Base-by-base conservation (phyloP, 2,888 invertebrate genomes). In the Drosophila anceps region DNA sequence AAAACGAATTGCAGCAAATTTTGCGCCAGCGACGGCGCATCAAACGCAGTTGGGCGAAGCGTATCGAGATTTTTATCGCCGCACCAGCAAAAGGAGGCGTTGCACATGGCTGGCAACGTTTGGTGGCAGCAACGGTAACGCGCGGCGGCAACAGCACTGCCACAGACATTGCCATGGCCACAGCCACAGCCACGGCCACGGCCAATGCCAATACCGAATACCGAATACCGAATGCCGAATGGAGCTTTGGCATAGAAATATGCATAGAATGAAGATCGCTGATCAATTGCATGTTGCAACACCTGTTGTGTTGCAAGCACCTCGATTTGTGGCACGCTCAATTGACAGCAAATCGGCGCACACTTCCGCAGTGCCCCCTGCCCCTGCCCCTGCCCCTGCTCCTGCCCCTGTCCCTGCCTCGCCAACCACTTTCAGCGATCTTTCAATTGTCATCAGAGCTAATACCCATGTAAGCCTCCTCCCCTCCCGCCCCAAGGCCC, bases 1-100 rank as follows among this genome's bases (percentile, higher is more conserved):
- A 76, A 81, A 84, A 81, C 79, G 87, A 82, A 87, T 89, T 87
- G 82, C 82, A 61, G 79, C 77, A 76, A 80, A 84, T 76, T 76
- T 79, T 67, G 62, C 59, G 44, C 53, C 61, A 37, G 61, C 53
- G 39, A 78, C 69, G 78, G 73, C 54, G 79, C 71, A 73, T 71
- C 71, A 75, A 76, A 72, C 63, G 63, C 66, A 61, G 68, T 64
- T 73, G 69, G 80, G 69, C 72, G 63, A 75, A 79, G 79, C 79
- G 78, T 79, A 77, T 61, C 71, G 69, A 75, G 78, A 81, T 81
- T 78, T 78, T 78, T 74, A 80, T 81, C 77, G 79, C 63, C 29
- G 72, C 65, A 60, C 46, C 79, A 71, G 64, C 48, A 74, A 60
- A 80, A 81, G 71, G 51, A 69, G 80, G 80, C 80, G 81, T 78